phyloP scores from a whole-genome alignment of 2,113 vertebrate species.

The Melospiza georgiana region DNA sequence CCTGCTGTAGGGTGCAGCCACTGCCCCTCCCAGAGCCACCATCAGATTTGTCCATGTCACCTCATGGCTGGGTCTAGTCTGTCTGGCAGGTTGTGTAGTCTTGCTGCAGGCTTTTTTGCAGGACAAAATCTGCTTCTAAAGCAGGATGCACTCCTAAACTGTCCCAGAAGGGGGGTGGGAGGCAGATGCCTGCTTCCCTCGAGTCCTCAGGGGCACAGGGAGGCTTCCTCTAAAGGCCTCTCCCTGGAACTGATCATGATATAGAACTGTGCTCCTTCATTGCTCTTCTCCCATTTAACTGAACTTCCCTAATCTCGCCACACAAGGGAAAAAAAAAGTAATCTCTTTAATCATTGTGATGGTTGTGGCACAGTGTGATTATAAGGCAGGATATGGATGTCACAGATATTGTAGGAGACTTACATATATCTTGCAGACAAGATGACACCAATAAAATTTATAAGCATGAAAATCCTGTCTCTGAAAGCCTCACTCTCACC shows the following conservation, averaged over 20 bases:
- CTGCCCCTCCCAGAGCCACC: neutral
- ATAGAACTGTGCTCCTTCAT: neutral
- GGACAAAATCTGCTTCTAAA: neutral
- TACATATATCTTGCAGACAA: neutral
- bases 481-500: neutral
- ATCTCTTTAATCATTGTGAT: conserved; percentile 41
- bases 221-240: neutral
- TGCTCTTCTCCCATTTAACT: neutral
- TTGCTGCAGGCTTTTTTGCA: neutral
- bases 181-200: neutral
- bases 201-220: neutral
- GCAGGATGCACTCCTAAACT: neutral
- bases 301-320: neutral
- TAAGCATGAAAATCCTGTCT: conserved; percentile 34
- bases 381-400: conserved; percentile 48
- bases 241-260: neutral
- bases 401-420: conserved; percentile 24
- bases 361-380: conserved; percentile 44
- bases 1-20: accelerated
- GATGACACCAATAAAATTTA: conserved; percentile 37
- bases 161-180: neutral
- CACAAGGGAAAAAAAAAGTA: neutral
- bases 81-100: accelerated
- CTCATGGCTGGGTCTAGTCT: accelerated
- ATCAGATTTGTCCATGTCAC: neutral